Evolutionary conservation across 2,113 vertebrate species (phyloP), one percentile per base, ranked within the genome.

Genomic region (Verasper variegatus): DNA sequence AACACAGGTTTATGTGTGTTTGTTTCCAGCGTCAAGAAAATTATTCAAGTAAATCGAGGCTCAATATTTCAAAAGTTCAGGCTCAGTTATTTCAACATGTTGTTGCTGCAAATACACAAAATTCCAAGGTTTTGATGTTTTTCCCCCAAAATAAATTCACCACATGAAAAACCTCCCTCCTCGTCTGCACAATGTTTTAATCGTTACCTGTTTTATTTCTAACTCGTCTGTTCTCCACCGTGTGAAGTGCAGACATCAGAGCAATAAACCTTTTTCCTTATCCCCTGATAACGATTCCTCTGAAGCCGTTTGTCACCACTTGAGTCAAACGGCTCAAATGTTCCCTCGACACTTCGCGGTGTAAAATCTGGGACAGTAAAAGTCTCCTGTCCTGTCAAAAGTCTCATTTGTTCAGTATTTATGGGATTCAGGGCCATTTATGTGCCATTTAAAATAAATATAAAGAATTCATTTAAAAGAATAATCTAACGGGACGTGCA

Each of bases 181-280:
- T 5, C 20, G 42, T 64, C 67, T 1, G 21, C 18, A 0, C 42
- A 21, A 55, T 11, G 51, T 68, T 84, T 75, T 24, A 11, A 82
- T 81, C 56, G 37, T 80, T 74, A 23, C 24, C 56, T 23, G 74
- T 85, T 78, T 68, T 77, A 68, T 75, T 77, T 85, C 78, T 90
- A 88, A 72, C 57, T 9, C 21, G 37, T 84, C 68, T 80, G 84
- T 80, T 76, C 73, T 81, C 45, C 57, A 42, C n/a, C 47, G 76
- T 80, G 82, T 80, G 87, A 87, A 86, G 88, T 78, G 84, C 55
- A 2, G 62, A 86, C 77, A 90, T 88, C 83, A 75, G 78, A 86
- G 82, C 69, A 15, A 82, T 71, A 54, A 61, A 74, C 85, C 71
- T 63, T 82, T 66, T 76, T 31, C 75, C 37, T 71, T 66, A 57